A percentile compares a stretch with the other conserved stretches of the same genome.
phyloP scores from a whole-genome alignment of 2,113 vertebrate genomes.

The Paracanthobrama guichenoti region DNA sequence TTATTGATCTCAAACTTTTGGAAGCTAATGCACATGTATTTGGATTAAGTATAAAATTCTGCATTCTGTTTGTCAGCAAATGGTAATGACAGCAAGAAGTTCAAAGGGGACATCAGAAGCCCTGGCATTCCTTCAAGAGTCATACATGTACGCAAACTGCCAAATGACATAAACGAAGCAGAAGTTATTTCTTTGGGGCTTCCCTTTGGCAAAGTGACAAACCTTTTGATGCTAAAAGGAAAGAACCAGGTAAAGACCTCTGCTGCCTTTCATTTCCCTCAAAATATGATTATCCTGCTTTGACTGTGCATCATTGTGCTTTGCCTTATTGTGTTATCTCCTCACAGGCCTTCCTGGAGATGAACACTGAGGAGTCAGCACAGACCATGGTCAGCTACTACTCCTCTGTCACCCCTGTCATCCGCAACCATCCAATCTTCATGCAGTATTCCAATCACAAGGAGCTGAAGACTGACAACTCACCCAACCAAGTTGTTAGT shows the following conservation, averaged over 20 bases:
- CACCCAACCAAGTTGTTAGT: constrained; percentile 93
- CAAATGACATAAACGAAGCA: constrained; percentile 90
- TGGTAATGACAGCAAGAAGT: constrained; percentile 99
- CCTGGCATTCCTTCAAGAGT: constrained; percentile 89
- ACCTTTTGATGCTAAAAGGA: constrained; percentile 96
- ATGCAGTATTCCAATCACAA: constrained; percentile 98
- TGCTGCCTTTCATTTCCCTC: background rate
- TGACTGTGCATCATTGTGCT: background rate
- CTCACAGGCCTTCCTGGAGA: constrained; percentile 90
- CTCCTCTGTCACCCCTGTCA: constrained; percentile 88
- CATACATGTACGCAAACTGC: constrained; percentile 93
- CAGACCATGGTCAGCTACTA: constrained; percentile 99
- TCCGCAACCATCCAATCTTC: constrained; percentile 92
- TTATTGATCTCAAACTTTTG: background rate
- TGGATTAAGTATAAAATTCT: constrained; percentile 56
- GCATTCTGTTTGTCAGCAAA: constrained; percentile 81
- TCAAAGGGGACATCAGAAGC: constrained; percentile 91
- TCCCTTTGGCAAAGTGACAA: constrained; percentile 97
- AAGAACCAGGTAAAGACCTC: constrained; percentile 88
- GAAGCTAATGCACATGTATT: background rate
- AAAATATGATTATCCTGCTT: background rate
- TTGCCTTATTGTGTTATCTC: constrained; percentile 11
- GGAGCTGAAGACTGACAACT: constrained; percentile 96
- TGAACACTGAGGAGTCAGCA: constrained; percentile 92
- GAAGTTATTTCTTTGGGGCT: constrained; percentile 95